Conservation (phyloP, 2,888 invertebrate species). For the Netelia virgata region DNA sequence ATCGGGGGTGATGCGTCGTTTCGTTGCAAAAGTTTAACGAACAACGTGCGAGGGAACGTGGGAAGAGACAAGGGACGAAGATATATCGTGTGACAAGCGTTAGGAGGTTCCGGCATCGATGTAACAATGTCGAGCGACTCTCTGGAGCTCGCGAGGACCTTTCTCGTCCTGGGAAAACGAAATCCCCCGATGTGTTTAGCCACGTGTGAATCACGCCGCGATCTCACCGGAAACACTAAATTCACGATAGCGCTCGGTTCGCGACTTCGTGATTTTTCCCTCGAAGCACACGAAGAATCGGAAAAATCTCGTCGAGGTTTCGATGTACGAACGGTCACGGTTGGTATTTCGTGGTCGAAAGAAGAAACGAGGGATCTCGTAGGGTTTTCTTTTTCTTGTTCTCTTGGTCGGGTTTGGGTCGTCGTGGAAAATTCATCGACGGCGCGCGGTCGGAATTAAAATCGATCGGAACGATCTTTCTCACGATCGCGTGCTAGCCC, state of each 20-base stretch:
- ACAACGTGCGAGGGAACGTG: neutral
- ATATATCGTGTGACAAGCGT: constrained; percentile 16
- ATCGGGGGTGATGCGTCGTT: neutral
- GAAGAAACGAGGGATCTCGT: too few species aligned
- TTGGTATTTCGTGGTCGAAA: too few species aligned
- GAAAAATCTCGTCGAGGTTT: neutral
- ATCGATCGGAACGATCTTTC: constrained; percentile 49
- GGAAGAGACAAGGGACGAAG: constrained; percentile 20
- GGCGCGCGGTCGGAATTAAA: constrained; percentile 45
- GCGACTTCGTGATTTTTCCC: constrained; percentile 25
- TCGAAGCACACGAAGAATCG: constrained; percentile 1
- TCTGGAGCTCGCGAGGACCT: neutral
- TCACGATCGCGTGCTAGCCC: constrained; percentile 6
- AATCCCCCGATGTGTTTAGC: constrained; percentile 8
- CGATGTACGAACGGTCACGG: too few species aligned
- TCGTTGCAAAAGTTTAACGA: constrained; percentile 12
- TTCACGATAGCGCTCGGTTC: constrained; percentile 7
- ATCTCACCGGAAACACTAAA: constrained; percentile 14
- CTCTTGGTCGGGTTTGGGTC: constrained; percentile 34
- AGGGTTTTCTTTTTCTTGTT: too few species aligned
- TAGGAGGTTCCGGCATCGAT: constrained; percentile 18
- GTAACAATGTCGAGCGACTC: constrained; percentile 37
- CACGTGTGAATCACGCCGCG: constrained; percentile 1
- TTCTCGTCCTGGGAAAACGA: neutral
- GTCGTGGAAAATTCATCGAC: constrained; percentile 55